Evolutionary conservation across 2,888 invertebrate genomes (phyloP).

Genomic region (Caenorhabditis uteleia): DNA sequence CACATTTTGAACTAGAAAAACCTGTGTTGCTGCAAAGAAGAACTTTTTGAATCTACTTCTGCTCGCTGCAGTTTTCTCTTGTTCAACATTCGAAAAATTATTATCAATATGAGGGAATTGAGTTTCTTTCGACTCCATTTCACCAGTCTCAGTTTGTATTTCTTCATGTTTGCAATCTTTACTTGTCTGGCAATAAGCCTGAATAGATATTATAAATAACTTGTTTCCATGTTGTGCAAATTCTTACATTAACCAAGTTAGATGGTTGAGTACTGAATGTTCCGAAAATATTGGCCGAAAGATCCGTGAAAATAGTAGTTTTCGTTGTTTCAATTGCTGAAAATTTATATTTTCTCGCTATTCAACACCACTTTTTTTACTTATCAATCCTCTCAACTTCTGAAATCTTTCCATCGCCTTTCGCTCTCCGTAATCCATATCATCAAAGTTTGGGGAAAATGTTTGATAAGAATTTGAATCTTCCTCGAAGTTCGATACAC

Average conservation of each 20-base stretch:
- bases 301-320: conserved; percentile 24
- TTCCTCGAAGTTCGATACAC: too few relatives aligned
- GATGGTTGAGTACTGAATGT: not conserved
- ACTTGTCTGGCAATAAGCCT: conserved; percentile 26
- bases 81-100: not conserved
- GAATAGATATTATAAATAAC: too few relatives aligned
- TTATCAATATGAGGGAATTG: conserved; percentile 33
- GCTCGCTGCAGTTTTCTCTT: conserved; percentile 18
- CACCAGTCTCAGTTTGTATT: conserved; percentile 26
- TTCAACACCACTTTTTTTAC: conserved; percentile 6
- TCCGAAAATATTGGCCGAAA: conserved; percentile 35
- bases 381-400: conserved; percentile 31
- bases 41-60: conserved; percentile 28
- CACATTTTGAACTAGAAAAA: not conserved
- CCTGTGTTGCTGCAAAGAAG: conserved; percentile 35
- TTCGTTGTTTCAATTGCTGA: conserved; percentile 26
- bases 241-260: not conserved
- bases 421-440: too few relatives aligned
- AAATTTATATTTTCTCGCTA: too few relatives aligned
- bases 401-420: conserved; percentile 10
- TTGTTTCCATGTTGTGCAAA: too few relatives aligned
- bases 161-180: conserved; percentile 25
- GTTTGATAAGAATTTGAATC: not conserved
- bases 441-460: too few relatives aligned
- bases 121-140: conserved; percentile 23